phyloP scores from a whole-genome alignment of 2,888 invertebrate species.

The Perizoma flavofasciatum region DNA sequence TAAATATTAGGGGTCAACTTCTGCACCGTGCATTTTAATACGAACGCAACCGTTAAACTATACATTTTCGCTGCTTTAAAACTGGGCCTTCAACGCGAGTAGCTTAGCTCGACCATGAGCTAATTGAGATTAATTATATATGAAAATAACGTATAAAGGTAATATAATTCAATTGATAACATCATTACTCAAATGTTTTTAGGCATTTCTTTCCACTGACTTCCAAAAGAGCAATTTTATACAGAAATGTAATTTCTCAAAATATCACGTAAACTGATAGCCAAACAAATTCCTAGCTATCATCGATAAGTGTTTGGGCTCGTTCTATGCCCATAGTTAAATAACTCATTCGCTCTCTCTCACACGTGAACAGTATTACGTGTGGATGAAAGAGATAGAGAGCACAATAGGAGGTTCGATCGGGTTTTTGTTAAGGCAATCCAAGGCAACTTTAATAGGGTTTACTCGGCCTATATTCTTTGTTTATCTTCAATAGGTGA shows the following conservation, averaged over 20 bases:
- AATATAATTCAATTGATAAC: no score
- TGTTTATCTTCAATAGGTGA: conserved; percentile 53
- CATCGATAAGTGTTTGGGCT: conserved; percentile 26
- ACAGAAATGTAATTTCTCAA: conserved; percentile 15
- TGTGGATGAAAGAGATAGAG: conserved; percentile 24
- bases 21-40: no score
- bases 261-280: conserved; percentile 20
- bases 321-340: conserved; percentile 8
- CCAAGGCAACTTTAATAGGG: conserved; percentile 40
- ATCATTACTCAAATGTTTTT: no score
- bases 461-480: conserved; percentile 50
- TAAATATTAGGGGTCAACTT: no score
- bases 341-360: conserved; percentile 18
- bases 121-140: no score
- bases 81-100: no score
- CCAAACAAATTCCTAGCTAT: conserved; percentile 20
- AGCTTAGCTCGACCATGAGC: no score
- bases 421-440: conserved; percentile 36
- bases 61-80: no score
- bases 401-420: conserved; percentile 32
- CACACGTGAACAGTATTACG: conserved; percentile 3
- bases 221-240: conserved; percentile 11
- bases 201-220: conserved; percentile 3
- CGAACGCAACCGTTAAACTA: no score
- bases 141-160: no score